Conservation (phyloP, 2,797 vertebrate species). For the Vultur gryphus region DNA sequence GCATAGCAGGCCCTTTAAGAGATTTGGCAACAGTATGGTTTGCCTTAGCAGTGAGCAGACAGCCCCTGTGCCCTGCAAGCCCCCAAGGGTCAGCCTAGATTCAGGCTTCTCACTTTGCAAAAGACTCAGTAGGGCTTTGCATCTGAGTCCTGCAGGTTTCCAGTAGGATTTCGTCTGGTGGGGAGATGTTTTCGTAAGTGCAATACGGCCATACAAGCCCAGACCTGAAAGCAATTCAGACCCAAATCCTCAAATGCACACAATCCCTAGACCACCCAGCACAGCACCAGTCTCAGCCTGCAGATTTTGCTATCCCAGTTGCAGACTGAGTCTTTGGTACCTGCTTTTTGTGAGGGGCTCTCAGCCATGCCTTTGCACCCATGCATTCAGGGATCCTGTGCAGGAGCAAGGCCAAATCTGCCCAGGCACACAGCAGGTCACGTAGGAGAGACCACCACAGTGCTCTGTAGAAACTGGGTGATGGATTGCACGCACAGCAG, state of each 20-base stretch:
- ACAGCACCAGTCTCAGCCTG: not conserved
- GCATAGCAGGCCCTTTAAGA: not conserved
- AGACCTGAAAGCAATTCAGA: not conserved
- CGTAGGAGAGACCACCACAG: accelerated
- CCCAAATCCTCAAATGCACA: not conserved
- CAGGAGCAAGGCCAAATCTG: not conserved
- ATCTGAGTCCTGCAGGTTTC: not conserved
- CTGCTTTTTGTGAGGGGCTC: not conserved
- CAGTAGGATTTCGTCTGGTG: not conserved
- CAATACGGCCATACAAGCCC: accelerated
- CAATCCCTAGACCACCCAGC: not conserved
- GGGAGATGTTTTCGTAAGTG: not conserved
- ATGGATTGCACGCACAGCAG: not conserved
- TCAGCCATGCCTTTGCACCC: not conserved
- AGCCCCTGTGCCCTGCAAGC: not conserved
- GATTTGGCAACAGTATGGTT: not conserved
- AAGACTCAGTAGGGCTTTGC: not conserved
- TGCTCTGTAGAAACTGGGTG: not conserved
- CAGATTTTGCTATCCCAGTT: not conserved
- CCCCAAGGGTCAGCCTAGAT: not conserved
- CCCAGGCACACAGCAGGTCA: not conserved
- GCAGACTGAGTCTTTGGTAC: not conserved
- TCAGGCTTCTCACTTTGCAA: not conserved
- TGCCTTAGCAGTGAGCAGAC: not conserved
- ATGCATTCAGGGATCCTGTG: not conserved